Percentiles rank a stretch among this genome's conserved stretches.
These are phyloP conservation scores for Hedya salicella DNA, from an alignment of 2,888 invertebrate genomes.

Conservation along the genomic window DNA sequence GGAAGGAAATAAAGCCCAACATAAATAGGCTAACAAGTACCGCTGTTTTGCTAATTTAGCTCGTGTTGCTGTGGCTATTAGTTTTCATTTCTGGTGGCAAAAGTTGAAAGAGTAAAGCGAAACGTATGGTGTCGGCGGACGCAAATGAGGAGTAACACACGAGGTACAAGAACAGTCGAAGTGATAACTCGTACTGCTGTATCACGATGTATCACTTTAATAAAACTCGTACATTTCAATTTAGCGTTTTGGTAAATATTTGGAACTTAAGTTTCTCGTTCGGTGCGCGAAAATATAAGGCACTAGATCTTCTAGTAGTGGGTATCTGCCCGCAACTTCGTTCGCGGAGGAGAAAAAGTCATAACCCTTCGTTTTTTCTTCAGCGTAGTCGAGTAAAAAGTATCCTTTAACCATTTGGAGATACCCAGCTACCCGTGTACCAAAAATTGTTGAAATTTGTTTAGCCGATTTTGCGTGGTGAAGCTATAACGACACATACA, in stretches of 20 bases:
- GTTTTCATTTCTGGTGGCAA: slow-evolving; percentile 70
- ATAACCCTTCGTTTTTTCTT: too few relatives aligned
- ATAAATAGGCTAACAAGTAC: slow-evolving; percentile 72
- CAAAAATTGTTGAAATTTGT: too few relatives aligned
- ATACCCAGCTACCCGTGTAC: too few relatives aligned
- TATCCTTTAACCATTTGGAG: too few relatives aligned
- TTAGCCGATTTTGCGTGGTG: too few relatives aligned
- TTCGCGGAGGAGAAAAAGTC: too few relatives aligned
- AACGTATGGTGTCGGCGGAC: slow-evolving; percentile 73
- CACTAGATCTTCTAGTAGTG: too few relatives aligned
- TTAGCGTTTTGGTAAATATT: slow-evolving; percentile 5
- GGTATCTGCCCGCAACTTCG: too few relatives aligned
- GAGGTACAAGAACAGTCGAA: slow-evolving; percentile 55
- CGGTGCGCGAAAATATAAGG: background rate
- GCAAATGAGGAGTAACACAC: slow-evolving; percentile 71
- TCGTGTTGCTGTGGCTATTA: slow-evolving; percentile 64
- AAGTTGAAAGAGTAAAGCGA: slow-evolving; percentile 66
- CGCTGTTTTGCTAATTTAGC: slow-evolving; percentile 65
- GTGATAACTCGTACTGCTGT: slow-evolving; percentile 51
- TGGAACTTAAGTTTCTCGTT: background rate
- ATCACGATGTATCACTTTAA: slow-evolving; percentile 46
- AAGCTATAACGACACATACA: too few relatives aligned
- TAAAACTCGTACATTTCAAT: slow-evolving; percentile 31
- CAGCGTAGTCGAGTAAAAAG: too few relatives aligned
- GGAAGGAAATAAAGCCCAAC: slow-evolving; percentile 64